phyloP scores from a whole-genome alignment of 2,888 invertebrate genomes.

The Entomobrya proxima region DNA sequence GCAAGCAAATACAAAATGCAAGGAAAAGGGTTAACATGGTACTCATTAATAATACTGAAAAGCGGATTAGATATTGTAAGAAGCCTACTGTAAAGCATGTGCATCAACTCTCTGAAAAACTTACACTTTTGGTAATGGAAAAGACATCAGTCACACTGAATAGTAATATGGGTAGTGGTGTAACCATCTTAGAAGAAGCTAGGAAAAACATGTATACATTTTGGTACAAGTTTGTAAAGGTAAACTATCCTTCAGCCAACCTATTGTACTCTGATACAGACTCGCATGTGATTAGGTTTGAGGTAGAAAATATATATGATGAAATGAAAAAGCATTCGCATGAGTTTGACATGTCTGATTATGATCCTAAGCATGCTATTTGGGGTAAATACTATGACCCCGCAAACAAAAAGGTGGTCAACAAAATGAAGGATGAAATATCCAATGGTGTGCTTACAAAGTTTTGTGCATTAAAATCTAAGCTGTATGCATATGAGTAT shows the following conservation, averaged over 20 bases:
- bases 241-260: neutral
- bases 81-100: conserved; percentile 56
- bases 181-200: conserved; percentile 40
- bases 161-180: conserved; percentile 45
- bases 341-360: conserved; percentile 41
- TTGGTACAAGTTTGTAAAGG: conserved; percentile 40
- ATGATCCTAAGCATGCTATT: conserved; percentile 5
- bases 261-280: conserved; percentile 58
- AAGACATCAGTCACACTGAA: conserved; percentile 8
- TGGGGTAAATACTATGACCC: conserved; percentile 43
- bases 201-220: conserved; percentile 41
- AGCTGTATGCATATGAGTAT: conserved; percentile 27
- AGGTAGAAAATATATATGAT: conserved; percentile 46
- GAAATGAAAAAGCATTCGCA: conserved; percentile 13
- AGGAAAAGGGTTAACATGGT: conserved; percentile 42
- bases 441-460: neutral
- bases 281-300: neutral
- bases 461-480: conserved; percentile 26
- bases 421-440: conserved; percentile 54
- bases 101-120: neutral
- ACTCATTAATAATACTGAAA: conserved; percentile 25
- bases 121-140: conserved; percentile 8
- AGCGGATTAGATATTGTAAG: neutral
- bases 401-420: conserved; percentile 8
- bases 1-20: conserved; percentile 40